phyloP scores from a whole-genome alignment of 2,888 invertebrate genomes.

The Tridacna crocea region DNA sequence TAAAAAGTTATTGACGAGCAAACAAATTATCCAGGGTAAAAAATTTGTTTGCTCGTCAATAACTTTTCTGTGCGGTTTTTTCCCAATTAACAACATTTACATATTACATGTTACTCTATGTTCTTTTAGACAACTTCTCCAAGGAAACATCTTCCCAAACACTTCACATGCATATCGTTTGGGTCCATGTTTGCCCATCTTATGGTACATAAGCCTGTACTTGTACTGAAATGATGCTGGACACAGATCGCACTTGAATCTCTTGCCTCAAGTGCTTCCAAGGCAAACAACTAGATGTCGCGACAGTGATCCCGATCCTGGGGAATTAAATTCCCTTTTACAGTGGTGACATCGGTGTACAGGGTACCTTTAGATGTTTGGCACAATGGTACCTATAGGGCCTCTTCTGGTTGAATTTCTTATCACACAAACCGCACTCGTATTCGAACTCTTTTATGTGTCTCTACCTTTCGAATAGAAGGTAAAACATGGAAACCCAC shows the following conservation, averaged over 20 bases:
- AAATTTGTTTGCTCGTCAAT: no score
- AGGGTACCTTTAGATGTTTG: not conserved
- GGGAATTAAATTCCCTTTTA: not conserved
- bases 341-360: constrained; percentile 7
- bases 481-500: no score
- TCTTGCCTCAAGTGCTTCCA: not conserved
- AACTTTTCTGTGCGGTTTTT: no score
- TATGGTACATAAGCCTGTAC: constrained; percentile 2
- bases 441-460: not conserved
- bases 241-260: constrained; percentile 3
- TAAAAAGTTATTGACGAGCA: no score
- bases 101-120: not conserved
- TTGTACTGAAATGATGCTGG: not conserved
- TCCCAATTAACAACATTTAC: no score
- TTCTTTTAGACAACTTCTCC: constrained; percentile 1
- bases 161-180: constrained; percentile 1
- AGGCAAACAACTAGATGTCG: constrained; percentile 6
- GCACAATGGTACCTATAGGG: constrained; percentile 8
- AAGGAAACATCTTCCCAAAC: constrained; percentile 5
- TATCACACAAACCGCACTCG: not conserved
- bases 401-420: not conserved
- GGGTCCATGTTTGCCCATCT: constrained; percentile 5
- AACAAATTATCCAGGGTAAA: no score
- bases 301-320: constrained; percentile 6
- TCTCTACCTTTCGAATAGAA: no score